phyloP scores from a whole-genome alignment of 2,797 vertebrate genomes.

The Nasua narica region DNA sequence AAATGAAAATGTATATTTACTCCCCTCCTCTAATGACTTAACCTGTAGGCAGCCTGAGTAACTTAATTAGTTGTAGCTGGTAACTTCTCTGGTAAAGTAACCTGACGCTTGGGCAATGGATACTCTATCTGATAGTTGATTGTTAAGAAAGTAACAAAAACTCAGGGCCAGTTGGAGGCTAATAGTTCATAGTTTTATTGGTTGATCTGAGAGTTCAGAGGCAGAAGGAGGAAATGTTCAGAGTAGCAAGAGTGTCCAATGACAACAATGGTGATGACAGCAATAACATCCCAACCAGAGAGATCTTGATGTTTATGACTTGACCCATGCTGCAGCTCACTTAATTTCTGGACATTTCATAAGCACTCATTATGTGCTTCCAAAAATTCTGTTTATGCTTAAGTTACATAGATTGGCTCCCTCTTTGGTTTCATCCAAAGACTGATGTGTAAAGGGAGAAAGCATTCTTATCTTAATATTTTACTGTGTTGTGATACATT shows the following conservation, averaged over 20 bases:
- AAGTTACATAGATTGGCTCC: background rate
- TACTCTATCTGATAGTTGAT: background rate
- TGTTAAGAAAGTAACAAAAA: background rate
- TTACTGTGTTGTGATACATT: background rate
- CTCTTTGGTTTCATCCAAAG: background rate
- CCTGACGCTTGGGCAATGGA: background rate
- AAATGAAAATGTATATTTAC: background rate
- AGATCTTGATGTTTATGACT: background rate
- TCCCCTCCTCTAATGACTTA: background rate
- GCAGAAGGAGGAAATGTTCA: background rate
- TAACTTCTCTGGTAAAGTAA: background rate
- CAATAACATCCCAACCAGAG: background rate
- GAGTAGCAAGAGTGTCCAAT: background rate
- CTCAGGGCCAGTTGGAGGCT: background rate
- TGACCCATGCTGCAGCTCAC: background rate
- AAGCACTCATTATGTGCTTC: background rate
- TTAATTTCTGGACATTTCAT: background rate
- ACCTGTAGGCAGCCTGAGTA: background rate
- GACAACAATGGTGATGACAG: background rate
- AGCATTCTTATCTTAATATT: background rate
- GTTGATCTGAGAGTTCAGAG: background rate
- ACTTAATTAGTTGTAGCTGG: too few species aligned
- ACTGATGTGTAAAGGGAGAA: background rate
- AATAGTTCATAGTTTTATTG: background rate
- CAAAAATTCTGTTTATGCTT: background rate